Percentiles rank a stretch among this genome's conserved stretches.
These are phyloP conservation scores for Lytechinus pictus DNA, from an alignment of 35 echinoderm and acorn worm genomes.

Conservation along the genomic window DNA sequence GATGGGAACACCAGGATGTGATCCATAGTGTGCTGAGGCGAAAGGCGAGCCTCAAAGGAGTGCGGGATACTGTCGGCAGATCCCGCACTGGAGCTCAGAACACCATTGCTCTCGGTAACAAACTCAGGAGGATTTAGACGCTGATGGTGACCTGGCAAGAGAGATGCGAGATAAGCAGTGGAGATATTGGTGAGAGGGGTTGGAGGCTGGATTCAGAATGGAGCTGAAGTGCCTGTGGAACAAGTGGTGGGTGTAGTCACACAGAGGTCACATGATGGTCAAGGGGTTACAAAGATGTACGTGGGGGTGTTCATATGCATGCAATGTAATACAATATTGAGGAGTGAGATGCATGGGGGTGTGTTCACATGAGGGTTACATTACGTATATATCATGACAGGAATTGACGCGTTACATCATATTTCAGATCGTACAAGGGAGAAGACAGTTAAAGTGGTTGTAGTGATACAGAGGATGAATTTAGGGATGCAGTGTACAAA, in stretches of 20 bases:
- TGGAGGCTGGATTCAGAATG: conserved; percentile 8
- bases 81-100: conserved; percentile 82
- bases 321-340: no score
- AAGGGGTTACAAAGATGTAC: not conserved
- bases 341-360: not conserved
- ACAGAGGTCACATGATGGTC: not conserved
- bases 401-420: not conserved
- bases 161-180: not conserved
- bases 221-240: conserved; percentile 1
- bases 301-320: not conserved
- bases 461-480: not conserved
- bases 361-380: not conserved
- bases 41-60: conserved; percentile 86
- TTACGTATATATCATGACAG: not conserved
- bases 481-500: not conserved
- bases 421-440: not conserved
- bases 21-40: conserved; percentile 82
- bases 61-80: conserved; percentile 86
- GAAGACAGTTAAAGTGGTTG: not conserved
- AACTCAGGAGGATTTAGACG: not conserved
- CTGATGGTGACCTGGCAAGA: not conserved
- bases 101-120: conserved; percentile 63
- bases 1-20: conserved; percentile 95
- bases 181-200: not conserved
- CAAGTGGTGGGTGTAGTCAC: not conserved